A percentile compares a stretch with the other conserved stretches of the same genome.
Evolutionary conservation across 1,140 invertebrate species (phyloP).

Genomic region (Drosophila chauvacae): DNA sequence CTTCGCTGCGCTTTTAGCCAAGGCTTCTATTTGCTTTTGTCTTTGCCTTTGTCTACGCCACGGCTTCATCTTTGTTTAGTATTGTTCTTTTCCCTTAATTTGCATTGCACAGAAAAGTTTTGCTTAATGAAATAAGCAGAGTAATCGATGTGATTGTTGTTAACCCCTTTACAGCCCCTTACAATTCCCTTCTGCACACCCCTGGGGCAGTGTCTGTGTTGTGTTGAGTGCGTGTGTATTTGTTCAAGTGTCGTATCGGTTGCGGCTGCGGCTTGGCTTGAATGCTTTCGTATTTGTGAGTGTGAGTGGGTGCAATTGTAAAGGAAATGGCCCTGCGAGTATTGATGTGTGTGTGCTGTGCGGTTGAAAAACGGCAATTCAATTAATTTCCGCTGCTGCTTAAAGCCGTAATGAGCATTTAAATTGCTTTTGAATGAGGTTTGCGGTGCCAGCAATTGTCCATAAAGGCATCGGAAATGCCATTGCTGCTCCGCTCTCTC

Average conservation of each 20-base stretch:
- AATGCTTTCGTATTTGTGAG: constrained; percentile 33
- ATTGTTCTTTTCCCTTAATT: constrained; percentile 67
- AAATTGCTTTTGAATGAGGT: constrained; percentile 79
- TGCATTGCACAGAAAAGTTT: constrained; percentile 67
- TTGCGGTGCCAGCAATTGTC: constrained; percentile 70
- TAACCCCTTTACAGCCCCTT: constrained; percentile 14
- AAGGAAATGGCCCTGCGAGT: constrained; percentile 32
- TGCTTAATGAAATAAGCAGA: constrained; percentile 75
- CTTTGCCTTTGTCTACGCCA: constrained; percentile 13
- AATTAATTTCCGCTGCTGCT: constrained; percentile 79
- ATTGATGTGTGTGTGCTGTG: constrained; percentile 28
- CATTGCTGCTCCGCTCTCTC: constrained; percentile 9
- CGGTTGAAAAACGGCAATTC: constrained; percentile 79
- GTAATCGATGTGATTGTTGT: constrained; percentile 72
- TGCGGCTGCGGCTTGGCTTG: constrained; percentile 75
- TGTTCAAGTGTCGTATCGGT: constrained; percentile 81
- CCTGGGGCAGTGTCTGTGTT: constrained; percentile 16
- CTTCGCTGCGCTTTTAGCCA: constrained; percentile 54
- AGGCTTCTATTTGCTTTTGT: constrained; percentile 20
- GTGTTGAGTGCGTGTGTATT: constrained; percentile 62
- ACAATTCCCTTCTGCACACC: constrained; percentile 6
- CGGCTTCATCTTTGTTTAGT: constrained; percentile 10
- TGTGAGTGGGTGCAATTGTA: constrained; percentile 8
- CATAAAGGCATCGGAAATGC: constrained; percentile 66
- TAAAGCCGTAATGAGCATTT: constrained; percentile 82